Evolutionary conservation across 2,888 invertebrate species (phyloP), one percentile per base, ranked within the genome.

Genomic region (Spilosoma lubricipeda): DNA sequence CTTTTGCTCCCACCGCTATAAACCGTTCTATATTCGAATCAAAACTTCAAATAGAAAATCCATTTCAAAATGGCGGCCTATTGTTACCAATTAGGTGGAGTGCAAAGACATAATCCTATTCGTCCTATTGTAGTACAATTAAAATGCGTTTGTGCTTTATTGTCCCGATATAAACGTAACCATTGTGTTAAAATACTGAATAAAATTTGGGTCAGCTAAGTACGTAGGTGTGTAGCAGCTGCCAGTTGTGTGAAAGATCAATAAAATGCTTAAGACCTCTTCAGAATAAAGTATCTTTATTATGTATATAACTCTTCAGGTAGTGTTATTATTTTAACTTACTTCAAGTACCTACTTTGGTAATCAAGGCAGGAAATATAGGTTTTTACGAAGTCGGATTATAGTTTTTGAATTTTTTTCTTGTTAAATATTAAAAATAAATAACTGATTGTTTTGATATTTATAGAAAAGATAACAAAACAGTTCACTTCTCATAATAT

Each of bases 31-130:
- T 27, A 68, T 64, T n/a, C n/a, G 9, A 71, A 86, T 88, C 85
- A 81, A 89, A 88, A 88, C 82, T 86, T 86, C 76, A 84, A 87
- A 90, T 84, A 85, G 77, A 79, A 85, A 87, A 86, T 86, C 78
- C 77, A 77, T 90, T 88, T 82, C 85, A 92, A 90, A 85, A 90
- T 90, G 91, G 92, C 88, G 85, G 86, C 65, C 87, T 82, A 87
- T 92, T 91, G 92, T 92, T 89, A 86, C 81, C 91, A 91, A 92
- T 91, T 91, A 92, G 85, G 89, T 90, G 89, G 86, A 90, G 90
- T 91, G 86, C 82, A 85, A 80, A 87, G 86, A 86, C 86, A 86
- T 91, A 92, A 92, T 92, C 91, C 91, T 85, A 90, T 90, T 91
- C 88, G 87, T 81, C 77, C 81, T 85, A 87, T 89, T 87, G 88